These are phyloP conservation scores for Leptodirus hochenwartii DNA, from an alignment of 2,888 invertebrate genomes.

Conservation along the genomic window DNA sequence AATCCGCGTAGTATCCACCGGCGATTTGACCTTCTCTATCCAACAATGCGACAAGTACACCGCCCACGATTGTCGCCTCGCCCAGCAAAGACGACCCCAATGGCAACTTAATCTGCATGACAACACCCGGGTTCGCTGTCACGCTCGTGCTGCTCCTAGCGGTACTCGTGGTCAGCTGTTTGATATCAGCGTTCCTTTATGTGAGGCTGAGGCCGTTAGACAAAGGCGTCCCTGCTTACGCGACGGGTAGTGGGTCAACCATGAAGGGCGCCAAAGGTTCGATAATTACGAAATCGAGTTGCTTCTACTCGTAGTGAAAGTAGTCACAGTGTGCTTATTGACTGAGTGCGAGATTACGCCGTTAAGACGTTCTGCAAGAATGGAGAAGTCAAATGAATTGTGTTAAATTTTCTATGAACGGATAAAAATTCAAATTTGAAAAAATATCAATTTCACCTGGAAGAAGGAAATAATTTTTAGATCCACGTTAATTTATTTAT, in stretches of 20 bases:
- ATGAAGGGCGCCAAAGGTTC: slow-evolving; percentile 14
- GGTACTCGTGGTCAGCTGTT: slow-evolving; percentile 67
- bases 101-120: slow-evolving; percentile 70
- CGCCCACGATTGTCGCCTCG: slow-evolving; percentile 52
- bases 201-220: slow-evolving; percentile 62
- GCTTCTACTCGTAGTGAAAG: slow-evolving; percentile 40
- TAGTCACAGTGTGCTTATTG: neutral
- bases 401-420: slow-evolving; percentile 1
- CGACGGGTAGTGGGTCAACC: slow-evolving; percentile 4
- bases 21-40: slow-evolving; percentile 70
- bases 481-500: neutral
- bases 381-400: neutral
- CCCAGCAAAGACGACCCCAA: slow-evolving; percentile 34
- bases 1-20: slow-evolving; percentile 80
- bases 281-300: slow-evolving; percentile 28
- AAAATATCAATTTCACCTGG: slow-evolving; percentile 6
- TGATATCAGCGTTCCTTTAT: slow-evolving; percentile 72
- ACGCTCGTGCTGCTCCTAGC: slow-evolving; percentile 68
- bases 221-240: slow-evolving; percentile 21
- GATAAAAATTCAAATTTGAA: slow-evolving; percentile 1
- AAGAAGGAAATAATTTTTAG: neutral
- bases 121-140: slow-evolving; percentile 81
- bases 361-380: neutral
- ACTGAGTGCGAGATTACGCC: neutral
- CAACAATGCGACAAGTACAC: slow-evolving; percentile 37